phyloP scores from a whole-genome alignment of 2,797 vertebrate genomes.

The Lepus townsendii region DNA sequence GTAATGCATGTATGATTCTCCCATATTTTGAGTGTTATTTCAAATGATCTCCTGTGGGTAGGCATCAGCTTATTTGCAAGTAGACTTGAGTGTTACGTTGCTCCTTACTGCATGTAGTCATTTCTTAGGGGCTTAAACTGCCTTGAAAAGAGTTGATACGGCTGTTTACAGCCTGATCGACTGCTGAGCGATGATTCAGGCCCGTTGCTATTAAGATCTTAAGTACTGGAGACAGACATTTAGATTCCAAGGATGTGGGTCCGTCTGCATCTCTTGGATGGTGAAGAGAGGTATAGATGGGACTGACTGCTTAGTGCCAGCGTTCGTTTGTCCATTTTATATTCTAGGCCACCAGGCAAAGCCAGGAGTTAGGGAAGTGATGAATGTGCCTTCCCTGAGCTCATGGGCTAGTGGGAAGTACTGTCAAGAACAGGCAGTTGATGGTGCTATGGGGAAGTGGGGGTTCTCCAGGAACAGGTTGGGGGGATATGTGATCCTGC shows the following conservation, averaged over 20 bases:
- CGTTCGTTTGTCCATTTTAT: not conserved
- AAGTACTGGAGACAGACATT: not conserved
- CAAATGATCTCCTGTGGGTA: not conserved
- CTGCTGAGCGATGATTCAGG: not conserved
- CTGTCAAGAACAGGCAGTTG: not conserved
- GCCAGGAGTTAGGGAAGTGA: not conserved
- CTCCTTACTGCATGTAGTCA: not conserved
- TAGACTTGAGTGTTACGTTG: constrained; percentile 11
- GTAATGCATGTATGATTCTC: not conserved
- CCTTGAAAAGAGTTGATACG: not conserved
- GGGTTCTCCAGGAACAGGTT: not conserved
- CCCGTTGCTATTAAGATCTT: not conserved
- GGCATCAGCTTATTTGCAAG: constrained; percentile 16
- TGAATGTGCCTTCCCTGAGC: not conserved
- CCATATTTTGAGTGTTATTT: constrained; percentile 43
- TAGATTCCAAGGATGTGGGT: not conserved
- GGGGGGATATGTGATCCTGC: not conserved
- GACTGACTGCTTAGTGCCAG: not conserved
- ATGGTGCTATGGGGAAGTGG: not conserved
- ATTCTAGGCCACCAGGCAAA: not conserved
- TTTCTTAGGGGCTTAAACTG: constrained; percentile 53
- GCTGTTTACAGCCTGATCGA: not conserved
- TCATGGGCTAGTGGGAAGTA: not conserved
- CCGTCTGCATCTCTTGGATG: not conserved
- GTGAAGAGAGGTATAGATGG: not conserved